Conservation (phyloP, 2,797 vertebrate genomes). For the Allobates femoralis region DNA sequence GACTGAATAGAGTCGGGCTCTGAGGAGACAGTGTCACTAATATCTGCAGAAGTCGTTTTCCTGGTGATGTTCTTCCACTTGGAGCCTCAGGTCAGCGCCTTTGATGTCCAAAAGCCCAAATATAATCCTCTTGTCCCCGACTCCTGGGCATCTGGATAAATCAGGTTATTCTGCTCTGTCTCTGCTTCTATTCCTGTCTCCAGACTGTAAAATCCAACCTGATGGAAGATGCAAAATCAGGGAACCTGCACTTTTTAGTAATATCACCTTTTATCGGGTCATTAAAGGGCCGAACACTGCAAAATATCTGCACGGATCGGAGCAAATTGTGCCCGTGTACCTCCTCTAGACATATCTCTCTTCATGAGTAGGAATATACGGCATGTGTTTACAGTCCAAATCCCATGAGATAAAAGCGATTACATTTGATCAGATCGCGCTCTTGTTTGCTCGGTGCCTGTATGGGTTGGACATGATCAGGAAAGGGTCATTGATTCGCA, state of each 20-base stretch:
- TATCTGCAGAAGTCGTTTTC: background rate
- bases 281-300: background rate
- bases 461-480: no score
- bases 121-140: slow-evolving; percentile 19
- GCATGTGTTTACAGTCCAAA: no score
- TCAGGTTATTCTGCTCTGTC: slow-evolving; percentile 13
- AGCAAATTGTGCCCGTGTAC: background rate
- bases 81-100: background rate
- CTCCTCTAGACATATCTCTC: background rate
- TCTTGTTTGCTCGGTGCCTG: no score
- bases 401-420: no score
- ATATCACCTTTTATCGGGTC: background rate
- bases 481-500: no score
- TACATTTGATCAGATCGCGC: no score
- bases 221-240: background rate
- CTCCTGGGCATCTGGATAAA: background rate
- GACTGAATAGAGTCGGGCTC: no score
- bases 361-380: no score
- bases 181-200: background rate
- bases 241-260: background rate
- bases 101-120: slow-evolving; percentile 26
- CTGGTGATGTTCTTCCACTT: background rate
- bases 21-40: background rate
- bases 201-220: background rate
- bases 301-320: background rate